These are phyloP conservation scores for Percopsis omiscomaycus DNA, from an alignment of 2,797 vertebrate species.

Conservation along the genomic window DNA sequence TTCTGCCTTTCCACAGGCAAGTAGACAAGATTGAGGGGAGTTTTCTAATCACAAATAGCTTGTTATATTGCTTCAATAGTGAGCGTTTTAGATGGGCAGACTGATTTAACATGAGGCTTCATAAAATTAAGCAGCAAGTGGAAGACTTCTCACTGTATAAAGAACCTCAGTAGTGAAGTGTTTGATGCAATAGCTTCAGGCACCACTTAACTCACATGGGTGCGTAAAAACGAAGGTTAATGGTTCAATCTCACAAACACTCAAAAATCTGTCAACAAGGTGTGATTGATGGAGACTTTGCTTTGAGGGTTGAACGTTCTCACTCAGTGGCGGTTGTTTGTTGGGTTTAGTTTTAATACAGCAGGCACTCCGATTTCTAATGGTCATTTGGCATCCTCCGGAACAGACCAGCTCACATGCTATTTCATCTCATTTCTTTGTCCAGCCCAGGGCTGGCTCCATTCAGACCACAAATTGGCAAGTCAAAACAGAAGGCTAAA, in stretches of 20 bases:
- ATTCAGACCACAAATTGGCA: conserved; percentile 23
- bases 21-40: neutral
- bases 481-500: conserved; percentile 28
- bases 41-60: neutral
- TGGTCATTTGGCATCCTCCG: conserved; percentile 8
- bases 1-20: neutral
- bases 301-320: neutral
- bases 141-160: too few species aligned
- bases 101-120: too few species aligned
- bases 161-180: neutral
- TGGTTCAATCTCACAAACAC: neutral
- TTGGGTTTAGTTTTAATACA: conserved; percentile 11
- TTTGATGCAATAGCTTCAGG: neutral
- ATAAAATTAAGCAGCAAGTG: too few species aligned
- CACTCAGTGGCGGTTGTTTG: neutral
- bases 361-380: conserved; percentile 15
- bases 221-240: neutral
- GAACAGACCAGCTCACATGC: conserved; percentile 12
- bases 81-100: too few species aligned
- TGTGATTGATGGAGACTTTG: neutral
- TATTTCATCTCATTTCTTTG: conserved; percentile 27
- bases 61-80: neutral
- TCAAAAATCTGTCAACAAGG: neutral
- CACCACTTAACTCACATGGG: neutral
- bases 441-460: conserved; percentile 19